Percentiles rank a stretch among this genome's conserved stretches.
Evolutionary conservation across 2,888 invertebrate species (phyloP).

Genomic region (Rhagonycha lutea): DNA sequence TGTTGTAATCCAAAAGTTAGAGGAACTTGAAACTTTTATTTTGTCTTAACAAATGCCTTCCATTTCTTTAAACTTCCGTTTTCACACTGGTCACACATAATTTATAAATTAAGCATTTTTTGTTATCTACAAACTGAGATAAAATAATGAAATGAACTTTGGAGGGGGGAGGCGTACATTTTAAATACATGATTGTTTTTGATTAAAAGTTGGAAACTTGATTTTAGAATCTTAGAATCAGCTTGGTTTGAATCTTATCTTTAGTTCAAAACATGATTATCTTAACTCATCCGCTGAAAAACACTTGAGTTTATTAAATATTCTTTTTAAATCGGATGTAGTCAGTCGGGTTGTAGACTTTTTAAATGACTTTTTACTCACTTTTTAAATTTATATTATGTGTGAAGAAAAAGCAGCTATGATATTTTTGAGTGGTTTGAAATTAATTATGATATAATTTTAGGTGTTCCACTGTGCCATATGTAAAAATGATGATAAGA

Average conservation of each 20-base stretch:
- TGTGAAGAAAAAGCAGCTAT: not conserved
- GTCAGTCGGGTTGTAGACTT: not conserved
- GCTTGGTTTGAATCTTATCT: not conserved
- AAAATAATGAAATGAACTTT: too few species aligned
- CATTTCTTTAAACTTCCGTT: too few species aligned
- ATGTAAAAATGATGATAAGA: slow-evolving; percentile 49
- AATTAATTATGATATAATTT: slow-evolving; percentile 15
- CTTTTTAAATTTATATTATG: too few species aligned
- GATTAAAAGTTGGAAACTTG: not conserved
- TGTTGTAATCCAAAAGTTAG: too few species aligned
- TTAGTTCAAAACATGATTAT: not conserved
- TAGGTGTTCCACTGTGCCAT: slow-evolving; percentile 58
- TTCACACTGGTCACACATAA: too few species aligned
- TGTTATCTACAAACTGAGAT: too few species aligned
- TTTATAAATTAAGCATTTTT: too few species aligned
- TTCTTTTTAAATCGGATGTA: not conserved
- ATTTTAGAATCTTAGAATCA: not conserved
- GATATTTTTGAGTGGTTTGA: not conserved
- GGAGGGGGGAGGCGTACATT: too few species aligned
- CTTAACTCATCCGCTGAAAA: not conserved
- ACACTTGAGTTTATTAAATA: not conserved
- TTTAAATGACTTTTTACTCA: too few species aligned
- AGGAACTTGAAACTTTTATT: too few species aligned
- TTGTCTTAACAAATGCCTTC: too few species aligned
- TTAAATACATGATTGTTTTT: too few species aligned